A percentile compares a stretch with the other conserved stretches of the same genome.
These are phyloP conservation scores for Numenius phaeopus DNA, from an alignment of 2,797 vertebrate genomes.

Conservation along the genomic window DNA sequence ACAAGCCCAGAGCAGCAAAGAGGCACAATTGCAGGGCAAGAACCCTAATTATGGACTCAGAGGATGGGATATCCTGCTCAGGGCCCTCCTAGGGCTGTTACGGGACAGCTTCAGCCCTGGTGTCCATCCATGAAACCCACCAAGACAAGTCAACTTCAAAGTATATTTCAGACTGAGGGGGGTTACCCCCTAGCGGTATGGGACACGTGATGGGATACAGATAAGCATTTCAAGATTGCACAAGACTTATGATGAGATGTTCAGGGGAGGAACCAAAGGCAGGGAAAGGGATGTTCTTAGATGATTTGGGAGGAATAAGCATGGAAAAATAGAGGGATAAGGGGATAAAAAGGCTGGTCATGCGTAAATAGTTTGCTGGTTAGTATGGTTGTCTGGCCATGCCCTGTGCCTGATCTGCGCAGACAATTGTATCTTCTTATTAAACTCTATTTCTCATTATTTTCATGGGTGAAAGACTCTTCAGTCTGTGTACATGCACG, in stretches of 20 bases:
- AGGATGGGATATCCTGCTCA: background rate
- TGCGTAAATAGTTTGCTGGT: background rate
- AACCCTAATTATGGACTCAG: background rate
- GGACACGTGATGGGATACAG: background rate
- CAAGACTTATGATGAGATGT: background rate
- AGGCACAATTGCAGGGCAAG: background rate
- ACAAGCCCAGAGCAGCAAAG: background rate
- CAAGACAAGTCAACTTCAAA: background rate
- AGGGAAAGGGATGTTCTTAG: background rate
- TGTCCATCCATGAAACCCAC: background rate
- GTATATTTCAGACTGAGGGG: background rate
- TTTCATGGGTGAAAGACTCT: background rate
- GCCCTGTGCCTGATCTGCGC: background rate
- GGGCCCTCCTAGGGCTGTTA: background rate
- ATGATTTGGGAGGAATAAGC: background rate
- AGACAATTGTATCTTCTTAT: background rate
- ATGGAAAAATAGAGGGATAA: background rate
- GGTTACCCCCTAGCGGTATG: background rate
- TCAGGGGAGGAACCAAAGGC: background rate
- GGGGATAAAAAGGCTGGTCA: background rate
- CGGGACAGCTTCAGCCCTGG: background rate
- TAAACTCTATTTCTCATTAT: background rate
- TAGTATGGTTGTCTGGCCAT: background rate
- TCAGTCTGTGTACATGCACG: background rate
- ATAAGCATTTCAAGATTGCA: background rate